Base-by-base conservation (phyloP, 2,797 vertebrate genomes). In the Danio aesculapii region DNA sequence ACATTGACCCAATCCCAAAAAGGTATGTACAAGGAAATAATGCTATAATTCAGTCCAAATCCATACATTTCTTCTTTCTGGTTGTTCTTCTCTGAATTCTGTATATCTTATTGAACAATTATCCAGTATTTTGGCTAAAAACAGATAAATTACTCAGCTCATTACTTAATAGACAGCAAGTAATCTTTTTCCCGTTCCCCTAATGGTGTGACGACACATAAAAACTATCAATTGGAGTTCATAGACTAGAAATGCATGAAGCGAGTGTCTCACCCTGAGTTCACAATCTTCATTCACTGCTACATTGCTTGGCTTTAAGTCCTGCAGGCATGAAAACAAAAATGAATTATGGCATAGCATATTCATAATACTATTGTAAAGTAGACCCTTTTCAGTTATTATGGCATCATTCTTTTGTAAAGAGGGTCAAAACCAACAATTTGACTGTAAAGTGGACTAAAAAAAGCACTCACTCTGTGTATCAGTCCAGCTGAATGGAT, bases 201-300 rank as follows among this genome's bases (percentile, higher is more conserved):
- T 30, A 30, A 30, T 30, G 30, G 30, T 30, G 3, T 30, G 30
- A 30, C 3, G 30, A 30, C 30, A 30, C 30, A 30, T 30, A 3
- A 30, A 30, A 30, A 30, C 30, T 30, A 30, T 30, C 30, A 30
- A 14, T 41, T 49, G 44, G 8, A 39, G 17, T 14, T 16, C 10
- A 4, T 57, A 47, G 17, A 46, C 21, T 49, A 4, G 6, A 46
- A 44, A 17, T 13, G 8, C 5, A 62, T 14, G 16, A 57, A 46
- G 44, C 13, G 8, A 3, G 2, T 53, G 74, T 89, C 94, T 90
- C 89, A 99, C 98, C 95, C 97, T 94, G 75, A 99, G 90, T 91
- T 99, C 98, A 78, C 97, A 99, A 90, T 99, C 98, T 89, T 99
- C 98, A 30, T 99, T 99, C 69, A 99, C 98, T 0, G 98, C 98